Evolutionary conservation across 2,888 invertebrate species (phyloP), one percentile per base, ranked within the genome.

Genomic region (Rhorus exstirpatorius): DNA sequence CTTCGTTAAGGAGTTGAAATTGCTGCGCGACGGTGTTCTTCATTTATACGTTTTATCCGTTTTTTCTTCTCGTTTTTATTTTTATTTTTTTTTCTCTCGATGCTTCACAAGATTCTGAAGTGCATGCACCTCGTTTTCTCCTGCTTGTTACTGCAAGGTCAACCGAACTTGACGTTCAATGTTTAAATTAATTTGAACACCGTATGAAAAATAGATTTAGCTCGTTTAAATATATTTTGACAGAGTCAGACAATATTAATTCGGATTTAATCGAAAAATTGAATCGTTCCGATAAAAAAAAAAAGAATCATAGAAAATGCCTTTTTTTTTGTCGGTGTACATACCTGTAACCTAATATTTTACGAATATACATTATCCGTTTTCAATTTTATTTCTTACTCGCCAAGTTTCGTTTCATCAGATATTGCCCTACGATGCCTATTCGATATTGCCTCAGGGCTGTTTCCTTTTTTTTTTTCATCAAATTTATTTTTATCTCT

Each of bases 1-100:
- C 67, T 79, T 83, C 82, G 82, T 83, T 79, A 83, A 83, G 82
- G 82, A n/a, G 82, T 79, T 71, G 44, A 71, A 79, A 76, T 75
- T 78, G 75, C 75, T 60, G 46, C 55, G 58, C 63, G 21, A 26
- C 46, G 26, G 3, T 75, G 51, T 46, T 67, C 49, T 53, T 51
- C 53, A 49, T 58, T 26, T 60, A 26, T 12, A 53, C 53, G 38
- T 74, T 74, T 65, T 51, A 44, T 19, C 41, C 21, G 8, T 38
- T 51, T 65, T 41, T 55, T 72, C 35, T 53, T 72, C 61, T 12
- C 19, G n/a, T n/a, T n/a, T n/a, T n/a, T n/a, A n/a, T n/a, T n/a
- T n/a, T n/a, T n/a, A n/a, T 35, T 14, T 38, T 38, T 44, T 31
- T 49, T 14, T 51, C 24, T 55, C 31, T 51, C 49, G 24, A 75